Evolutionary conservation across 2,797 vertebrate genomes (phyloP).

Genomic region (Danionella dracula): DNA sequence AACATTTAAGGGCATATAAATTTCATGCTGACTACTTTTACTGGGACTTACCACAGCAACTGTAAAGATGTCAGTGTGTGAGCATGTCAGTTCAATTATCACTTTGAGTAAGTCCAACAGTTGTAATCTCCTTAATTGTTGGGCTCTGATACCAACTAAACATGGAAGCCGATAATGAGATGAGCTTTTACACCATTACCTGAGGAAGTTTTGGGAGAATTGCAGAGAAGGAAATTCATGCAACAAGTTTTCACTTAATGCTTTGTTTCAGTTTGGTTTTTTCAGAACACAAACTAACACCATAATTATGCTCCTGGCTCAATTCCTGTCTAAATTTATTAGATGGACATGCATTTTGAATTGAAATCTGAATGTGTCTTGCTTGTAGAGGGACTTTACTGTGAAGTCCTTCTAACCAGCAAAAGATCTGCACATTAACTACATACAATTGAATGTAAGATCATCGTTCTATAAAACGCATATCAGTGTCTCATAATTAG

Average conservation of each 20-base stretch:
- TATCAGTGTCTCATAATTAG: conserved; percentile 5
- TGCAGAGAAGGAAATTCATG: background rate
- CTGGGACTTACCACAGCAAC: too few relatives aligned
- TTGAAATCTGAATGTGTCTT: conserved; percentile 5
- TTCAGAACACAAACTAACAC: background rate
- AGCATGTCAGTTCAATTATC: background rate
- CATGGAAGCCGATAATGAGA: conserved; percentile 10
- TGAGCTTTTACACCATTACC: background rate
- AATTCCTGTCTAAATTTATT: background rate
- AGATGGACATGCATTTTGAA: conserved; percentile 26
- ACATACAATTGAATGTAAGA: background rate
- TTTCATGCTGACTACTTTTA: too few relatives aligned
- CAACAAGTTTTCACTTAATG: background rate
- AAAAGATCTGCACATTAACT: background rate
- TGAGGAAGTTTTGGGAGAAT: background rate
- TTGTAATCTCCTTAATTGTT: background rate
- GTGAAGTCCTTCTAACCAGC: background rate
- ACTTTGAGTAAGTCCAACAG: background rate
- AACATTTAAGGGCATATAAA: too few relatives aligned
- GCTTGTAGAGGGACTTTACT: background rate
- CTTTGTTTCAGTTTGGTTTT: background rate
- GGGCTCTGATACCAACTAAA: background rate
- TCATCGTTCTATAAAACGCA: background rate
- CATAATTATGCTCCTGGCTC: background rate
- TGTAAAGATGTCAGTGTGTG: background rate